Evolutionary conservation across 2,113 vertebrate genomes (phyloP).

Genomic region (Herpetotheres cachinnans): DNA sequence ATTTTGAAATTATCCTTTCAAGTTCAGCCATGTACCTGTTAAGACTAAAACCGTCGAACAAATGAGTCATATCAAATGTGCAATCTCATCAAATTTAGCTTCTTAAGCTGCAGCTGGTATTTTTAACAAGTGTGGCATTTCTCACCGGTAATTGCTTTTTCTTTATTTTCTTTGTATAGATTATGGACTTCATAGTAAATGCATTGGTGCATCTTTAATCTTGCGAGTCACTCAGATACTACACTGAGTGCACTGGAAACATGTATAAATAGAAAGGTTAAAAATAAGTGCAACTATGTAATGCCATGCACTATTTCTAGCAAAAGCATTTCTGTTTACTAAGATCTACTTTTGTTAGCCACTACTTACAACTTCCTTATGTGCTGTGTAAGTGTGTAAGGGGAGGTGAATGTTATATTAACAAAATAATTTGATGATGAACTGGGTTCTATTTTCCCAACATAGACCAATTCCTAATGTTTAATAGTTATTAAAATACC

Average conservation of each 20-base stretch:
- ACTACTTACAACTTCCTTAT: neutral
- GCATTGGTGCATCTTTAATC: neutral
- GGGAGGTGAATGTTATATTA: neutral
- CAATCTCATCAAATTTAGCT: conserved; percentile 11
- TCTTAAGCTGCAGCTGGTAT: neutral
- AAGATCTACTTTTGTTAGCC: neutral
- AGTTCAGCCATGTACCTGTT: conserved; percentile 1
- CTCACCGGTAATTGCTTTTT: neutral
- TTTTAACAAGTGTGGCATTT: conserved; percentile 7
- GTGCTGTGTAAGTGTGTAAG: neutral
- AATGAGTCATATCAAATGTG: neutral
- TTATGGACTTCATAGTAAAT: neutral
- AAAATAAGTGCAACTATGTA: neutral
- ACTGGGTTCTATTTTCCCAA: neutral
- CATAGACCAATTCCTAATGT: neutral
- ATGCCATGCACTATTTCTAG: neutral
- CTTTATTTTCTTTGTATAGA: neutral
- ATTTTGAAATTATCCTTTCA: conserved; percentile 22
- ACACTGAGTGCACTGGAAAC: neutral
- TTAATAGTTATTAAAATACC: conserved; percentile 49
- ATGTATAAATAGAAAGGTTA: neutral
- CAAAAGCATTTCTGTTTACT: neutral
- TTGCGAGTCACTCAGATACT: neutral
- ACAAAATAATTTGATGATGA: conserved; percentile 12
- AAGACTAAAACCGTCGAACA: neutral